Percentiles rank a stretch among this genome's conserved stretches.
These are phyloP conservation scores for Mythimna ferrago DNA, from an alignment of 2,888 invertebrate genomes.

Conservation along the genomic window DNA sequence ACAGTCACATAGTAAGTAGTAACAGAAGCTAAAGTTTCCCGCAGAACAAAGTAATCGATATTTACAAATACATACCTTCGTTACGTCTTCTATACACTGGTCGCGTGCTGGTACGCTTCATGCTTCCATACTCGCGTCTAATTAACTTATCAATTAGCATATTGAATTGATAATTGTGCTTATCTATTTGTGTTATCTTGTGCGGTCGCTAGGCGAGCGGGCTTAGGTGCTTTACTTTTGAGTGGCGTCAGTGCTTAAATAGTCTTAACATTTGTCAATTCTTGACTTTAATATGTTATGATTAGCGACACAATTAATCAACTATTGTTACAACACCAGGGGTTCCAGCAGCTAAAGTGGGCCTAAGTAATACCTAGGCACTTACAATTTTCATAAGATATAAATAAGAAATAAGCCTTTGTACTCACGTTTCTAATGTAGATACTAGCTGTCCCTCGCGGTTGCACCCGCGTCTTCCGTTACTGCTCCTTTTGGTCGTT, in stretches of 20 bases:
- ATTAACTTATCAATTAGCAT: conserved; percentile 73
- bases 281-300: not conserved
- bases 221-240: conserved; percentile 4
- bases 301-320: not conserved
- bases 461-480: too few species aligned
- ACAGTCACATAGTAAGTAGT: not conserved
- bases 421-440: too few species aligned
- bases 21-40: conserved; percentile 8
- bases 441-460: too few species aligned
- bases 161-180: conserved; percentile 67
- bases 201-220: conserved; percentile 26
- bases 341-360: not conserved
- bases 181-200: conserved; percentile 62
- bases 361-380: not conserved
- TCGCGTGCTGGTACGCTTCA: conserved; percentile 55
- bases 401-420: too few species aligned
- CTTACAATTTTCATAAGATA: too few species aligned
- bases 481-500: too few species aligned
- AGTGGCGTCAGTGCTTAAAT: not conserved
- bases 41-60: conserved; percentile 41
- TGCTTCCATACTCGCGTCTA: conserved; percentile 57
- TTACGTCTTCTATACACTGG: conserved; percentile 37
- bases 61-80: conserved; percentile 34
- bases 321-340: not conserved
- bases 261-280: not conserved